These are phyloP conservation scores for Chauna torquata DNA, from an alignment of 2,113 vertebrate species.

Conservation along the genomic window DNA sequence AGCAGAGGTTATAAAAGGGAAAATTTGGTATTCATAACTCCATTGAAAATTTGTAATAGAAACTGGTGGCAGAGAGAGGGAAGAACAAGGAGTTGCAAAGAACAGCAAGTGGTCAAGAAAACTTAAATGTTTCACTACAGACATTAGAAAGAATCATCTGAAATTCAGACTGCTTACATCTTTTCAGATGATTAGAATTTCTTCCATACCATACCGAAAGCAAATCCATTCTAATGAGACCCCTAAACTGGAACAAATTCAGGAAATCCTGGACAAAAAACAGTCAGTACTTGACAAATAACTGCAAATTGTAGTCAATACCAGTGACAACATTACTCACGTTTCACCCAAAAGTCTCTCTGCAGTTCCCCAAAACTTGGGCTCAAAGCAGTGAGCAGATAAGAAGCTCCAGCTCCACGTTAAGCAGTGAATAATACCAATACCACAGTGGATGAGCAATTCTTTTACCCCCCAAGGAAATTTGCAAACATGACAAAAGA, in stretches of 20 bases:
- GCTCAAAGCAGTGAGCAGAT: neutral
- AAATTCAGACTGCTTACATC: neutral
- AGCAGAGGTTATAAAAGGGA: neutral
- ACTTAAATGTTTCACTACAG: neutral
- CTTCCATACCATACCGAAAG: neutral
- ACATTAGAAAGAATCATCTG: neutral
- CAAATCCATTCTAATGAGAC: neutral
- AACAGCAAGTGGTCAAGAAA: neutral
- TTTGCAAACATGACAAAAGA: neutral
- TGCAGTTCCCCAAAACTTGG: neutral
- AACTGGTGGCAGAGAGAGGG: neutral
- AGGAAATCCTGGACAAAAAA: neutral
- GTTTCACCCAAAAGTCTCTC: neutral
- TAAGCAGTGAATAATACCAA: neutral
- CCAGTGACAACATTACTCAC: neutral
- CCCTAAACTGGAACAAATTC: neutral
- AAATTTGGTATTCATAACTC: neutral
- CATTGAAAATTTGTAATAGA: neutral
- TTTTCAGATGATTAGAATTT: neutral
- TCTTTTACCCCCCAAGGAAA: neutral
- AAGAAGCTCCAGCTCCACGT: neutral
- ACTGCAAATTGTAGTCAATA: neutral
- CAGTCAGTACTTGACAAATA: neutral
- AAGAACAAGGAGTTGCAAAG: neutral
- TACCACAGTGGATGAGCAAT: neutral